Percentiles rank a stretch among this genome's conserved stretches.
Conservation (phyloP, 2,888 invertebrate genomes). For the Synanthedon andrenaeformis region DNA sequence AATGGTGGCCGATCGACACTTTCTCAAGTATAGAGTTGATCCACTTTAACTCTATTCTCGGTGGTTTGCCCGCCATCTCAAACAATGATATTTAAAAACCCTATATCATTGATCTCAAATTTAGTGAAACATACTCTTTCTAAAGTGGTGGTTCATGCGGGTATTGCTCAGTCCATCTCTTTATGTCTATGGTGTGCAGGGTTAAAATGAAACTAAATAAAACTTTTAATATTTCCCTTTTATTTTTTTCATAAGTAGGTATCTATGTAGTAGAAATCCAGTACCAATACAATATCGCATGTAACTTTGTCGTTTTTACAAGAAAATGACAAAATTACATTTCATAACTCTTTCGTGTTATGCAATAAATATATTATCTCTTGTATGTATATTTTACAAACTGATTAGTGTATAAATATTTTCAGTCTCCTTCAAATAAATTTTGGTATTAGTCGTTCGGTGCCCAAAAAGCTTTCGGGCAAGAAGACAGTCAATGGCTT, state of each 20-base stretch:
- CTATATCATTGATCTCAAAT: too few relatives aligned
- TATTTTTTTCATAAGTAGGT: not conserved
- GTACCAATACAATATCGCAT: not conserved
- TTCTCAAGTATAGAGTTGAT: too few relatives aligned
- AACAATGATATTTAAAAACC: too few relatives aligned
- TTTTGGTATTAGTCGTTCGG: constrained; percentile 34
- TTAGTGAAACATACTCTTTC: too few relatives aligned
- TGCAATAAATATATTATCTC: not conserved
- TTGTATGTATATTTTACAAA: not conserved
- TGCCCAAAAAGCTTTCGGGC: constrained; percentile 54
- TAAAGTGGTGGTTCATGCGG: too few relatives aligned
- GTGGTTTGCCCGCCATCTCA: too few relatives aligned
- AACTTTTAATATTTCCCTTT: not conserved
- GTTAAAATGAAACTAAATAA: not conserved
- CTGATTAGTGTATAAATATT: constrained; percentile 8
- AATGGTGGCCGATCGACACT: too few relatives aligned
- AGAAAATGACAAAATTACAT: constrained; percentile 53
- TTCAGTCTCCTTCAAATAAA: constrained; percentile 27
- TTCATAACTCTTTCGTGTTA: not conserved
- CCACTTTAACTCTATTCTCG: too few relatives aligned
- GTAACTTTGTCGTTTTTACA: constrained; percentile 52
- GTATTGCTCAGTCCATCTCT: too few relatives aligned
- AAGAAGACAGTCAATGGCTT: constrained; percentile 38
- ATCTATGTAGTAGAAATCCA: not conserved
- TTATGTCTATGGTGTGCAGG: too few relatives aligned